Base-by-base conservation (phyloP, 2,888 invertebrate genomes). In the Pherbina coryleti region DNA sequence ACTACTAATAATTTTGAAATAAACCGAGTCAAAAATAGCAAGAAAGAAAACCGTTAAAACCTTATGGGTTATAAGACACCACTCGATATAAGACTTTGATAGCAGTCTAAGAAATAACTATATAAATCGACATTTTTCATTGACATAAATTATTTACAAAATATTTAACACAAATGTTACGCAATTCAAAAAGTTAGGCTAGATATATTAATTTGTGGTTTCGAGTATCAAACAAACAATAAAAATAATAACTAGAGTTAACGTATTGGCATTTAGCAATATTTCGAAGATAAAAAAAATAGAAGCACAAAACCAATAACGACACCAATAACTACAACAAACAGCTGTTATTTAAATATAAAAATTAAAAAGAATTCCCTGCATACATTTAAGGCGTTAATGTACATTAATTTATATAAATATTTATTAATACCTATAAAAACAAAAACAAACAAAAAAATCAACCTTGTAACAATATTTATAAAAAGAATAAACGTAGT, bases 1-100 rank as follows among this genome's bases (percentile, higher is more conserved):
- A 53, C 31, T 71, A 70, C 51, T 79, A 77, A 77, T 67, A 79
- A 69, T 78, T 76, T 60, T 34, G 75, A 75, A 69, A 34, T 37
- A 55, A 74, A 79, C 51, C 31, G 19, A 60, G n/a, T 22, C 22
- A 37, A 80, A 76, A 64, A 76, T 19, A 25, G 25, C n/a, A 69
- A 70, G 34, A 31, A 74, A 64, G 60, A 76, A 31, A 51, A 70
- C 55, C 14, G 37, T 57, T 75, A 31, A 31, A 64, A 28, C 53
- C n/a, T n/a, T n/a, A n/a, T n/a, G n/a, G n/a, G n/a, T n/a, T 53
- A 34, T 34, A 7, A 53, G 64, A 70, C 25, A 55, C 1, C 55
- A 66, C 55, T 55, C 19, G 55, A 19, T 55, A 19, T 55, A 55
- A 55, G n/a, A 55, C 55, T 55, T 44, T 55, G 22, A 55, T 55